Base-by-base conservation (phyloP, 2,888 invertebrate species). In the Dryocosmus kuriphilus region DNA sequence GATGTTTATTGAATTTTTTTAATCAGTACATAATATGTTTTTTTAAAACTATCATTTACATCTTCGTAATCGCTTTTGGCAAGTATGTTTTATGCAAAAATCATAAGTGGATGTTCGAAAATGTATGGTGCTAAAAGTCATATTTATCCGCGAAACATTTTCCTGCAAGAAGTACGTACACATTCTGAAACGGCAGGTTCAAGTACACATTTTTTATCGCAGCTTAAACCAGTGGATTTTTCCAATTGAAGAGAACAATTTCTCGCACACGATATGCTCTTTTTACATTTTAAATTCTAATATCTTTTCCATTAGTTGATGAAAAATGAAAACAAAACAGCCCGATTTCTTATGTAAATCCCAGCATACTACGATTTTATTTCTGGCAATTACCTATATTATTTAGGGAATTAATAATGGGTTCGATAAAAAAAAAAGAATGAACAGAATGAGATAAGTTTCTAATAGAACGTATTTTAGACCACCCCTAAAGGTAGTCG, bases 191-290 rank as follows among this genome's bases (percentile, higher is more conserved):
- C 67, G 51, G n/a, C 71, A 51, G 51, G 51, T 51, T n/a, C 30
- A 30, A 27, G 32, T n/a, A 51, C 30, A 19, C 30, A 71, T 71
- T 71, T 71, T 71, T 71, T 51, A 71, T 71, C 51, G 46, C 57
- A 71, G 27, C 46, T 67, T 46, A 46, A 51, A 9, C 55, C 55
- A 57, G 14, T 57, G 4, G 46, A 51, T 51, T 0, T n/a, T 51
- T n/a, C 8, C 19, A 24, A n/a, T 0, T 57, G 5, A 57, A 24
- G 24, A 24, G 57, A 57, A 57, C 1, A 57, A 24, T 57, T 57
- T 14, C 24, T 24, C 24, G 5, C 2, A 57, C 2, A 24, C 4
- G 24, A 11, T 57, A 24, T 57, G 22, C 24, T 24, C 11, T 22
- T 55, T 22, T 24, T 57, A 14, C 24, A 24, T 57, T 24, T 24